phyloP scores from a whole-genome alignment of 2,888 invertebrate genomes.

The Bruchidius siliquastri region DNA sequence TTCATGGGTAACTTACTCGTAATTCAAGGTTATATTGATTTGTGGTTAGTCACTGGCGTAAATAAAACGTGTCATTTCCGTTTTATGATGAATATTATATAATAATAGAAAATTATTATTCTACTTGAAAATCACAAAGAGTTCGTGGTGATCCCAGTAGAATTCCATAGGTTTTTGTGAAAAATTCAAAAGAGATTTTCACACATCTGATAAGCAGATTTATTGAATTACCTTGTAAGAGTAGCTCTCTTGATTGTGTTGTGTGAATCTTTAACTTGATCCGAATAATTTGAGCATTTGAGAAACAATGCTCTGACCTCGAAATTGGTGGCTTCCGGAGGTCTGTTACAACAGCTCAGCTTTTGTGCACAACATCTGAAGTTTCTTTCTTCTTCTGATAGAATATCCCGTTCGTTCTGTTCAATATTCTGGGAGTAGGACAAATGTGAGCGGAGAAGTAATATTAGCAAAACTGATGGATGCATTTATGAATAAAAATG shows the following conservation, averaged over 20 bases:
- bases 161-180: too few species aligned
- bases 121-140: too few species aligned
- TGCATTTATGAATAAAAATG: not conserved
- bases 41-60: too few species aligned
- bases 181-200: too few species aligned
- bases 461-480: not conserved
- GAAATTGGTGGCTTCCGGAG: slow-evolving; percentile 26
- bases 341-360: slow-evolving; percentile 30
- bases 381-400: slow-evolving; percentile 21
- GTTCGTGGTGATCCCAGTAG: too few species aligned
- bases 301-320: slow-evolving; percentile 37
- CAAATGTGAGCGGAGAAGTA: not conserved
- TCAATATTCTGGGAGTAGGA: not conserved
- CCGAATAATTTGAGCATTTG: slow-evolving; percentile 28
- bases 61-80: too few species aligned
- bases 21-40: too few species aligned
- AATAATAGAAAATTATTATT: too few species aligned
- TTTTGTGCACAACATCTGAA: slow-evolving; percentile 32
- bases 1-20: too few species aligned
- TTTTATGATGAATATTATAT: too few species aligned
- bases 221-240: not conserved
- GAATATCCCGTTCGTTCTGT: slow-evolving; percentile 3
- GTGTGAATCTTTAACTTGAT: slow-evolving; percentile 9
- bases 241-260: not conserved
- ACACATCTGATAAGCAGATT: not conserved